Percentiles rank a stretch among this genome's conserved stretches.
phyloP scores from a whole-genome alignment of 1,140 invertebrate genomes.

The Gonioctena quinquepunctata region DNA sequence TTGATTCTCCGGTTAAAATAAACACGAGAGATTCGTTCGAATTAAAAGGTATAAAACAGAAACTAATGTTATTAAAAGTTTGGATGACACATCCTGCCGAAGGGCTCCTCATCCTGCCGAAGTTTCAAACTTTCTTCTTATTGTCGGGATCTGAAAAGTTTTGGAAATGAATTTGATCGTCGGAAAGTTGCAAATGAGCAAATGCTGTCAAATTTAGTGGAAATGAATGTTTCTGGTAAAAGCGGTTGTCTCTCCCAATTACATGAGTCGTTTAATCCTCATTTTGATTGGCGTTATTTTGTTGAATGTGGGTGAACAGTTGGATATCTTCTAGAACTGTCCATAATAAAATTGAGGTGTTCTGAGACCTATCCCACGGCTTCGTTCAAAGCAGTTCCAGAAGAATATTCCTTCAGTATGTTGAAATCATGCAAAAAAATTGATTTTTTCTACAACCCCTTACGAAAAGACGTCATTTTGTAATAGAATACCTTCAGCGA shows the following conservation, averaged over 20 bases:
- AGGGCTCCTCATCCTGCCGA: neutral
- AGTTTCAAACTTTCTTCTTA: neutral
- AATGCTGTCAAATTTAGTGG: neutral
- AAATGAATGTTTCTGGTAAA: neutral
- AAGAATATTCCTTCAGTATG: too few relatives aligned
- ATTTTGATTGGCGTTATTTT: too few relatives aligned
- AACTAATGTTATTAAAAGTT: slow-evolving; percentile 12
- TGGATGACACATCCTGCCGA: neutral
- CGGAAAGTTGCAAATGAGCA: neutral
- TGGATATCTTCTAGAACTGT: too few relatives aligned
- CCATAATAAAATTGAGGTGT: too few relatives aligned
- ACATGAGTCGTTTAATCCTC: too few relatives aligned
- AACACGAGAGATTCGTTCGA: neutral
- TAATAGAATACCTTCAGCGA: too few relatives aligned
- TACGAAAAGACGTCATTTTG: too few relatives aligned
- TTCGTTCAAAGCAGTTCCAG: too few relatives aligned
- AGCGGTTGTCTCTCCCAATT: neutral
- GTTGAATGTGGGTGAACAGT: too few relatives aligned
- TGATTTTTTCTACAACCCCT: too few relatives aligned
- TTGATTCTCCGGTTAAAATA: neutral
- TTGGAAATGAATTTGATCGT: slow-evolving; percentile 1
- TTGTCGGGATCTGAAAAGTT: slow-evolving; percentile 3
- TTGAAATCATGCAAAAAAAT: too few relatives aligned
- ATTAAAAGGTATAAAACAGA: slow-evolving; percentile 1
- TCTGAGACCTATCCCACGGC: too few relatives aligned